Percentiles rank a stretch among this genome's conserved stretches.
Conservation (phyloP, 2,888 invertebrate species). For the Platycheirus albimanus region DNA sequence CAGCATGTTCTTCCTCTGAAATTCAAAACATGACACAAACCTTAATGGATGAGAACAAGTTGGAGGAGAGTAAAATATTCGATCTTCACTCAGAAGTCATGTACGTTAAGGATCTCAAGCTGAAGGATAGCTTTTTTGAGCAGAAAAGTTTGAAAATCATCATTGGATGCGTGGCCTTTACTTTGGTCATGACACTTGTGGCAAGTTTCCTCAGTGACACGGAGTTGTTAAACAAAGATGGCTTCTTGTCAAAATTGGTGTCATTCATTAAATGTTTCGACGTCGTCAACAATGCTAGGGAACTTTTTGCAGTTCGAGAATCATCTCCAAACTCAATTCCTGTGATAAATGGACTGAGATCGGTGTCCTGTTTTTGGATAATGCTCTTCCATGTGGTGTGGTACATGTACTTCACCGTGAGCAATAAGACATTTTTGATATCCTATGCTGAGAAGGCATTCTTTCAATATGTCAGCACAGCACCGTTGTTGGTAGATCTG, state of each 20-base stretch:
- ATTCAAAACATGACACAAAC: slow-evolving; percentile 79
- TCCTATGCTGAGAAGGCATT: slow-evolving; percentile 80
- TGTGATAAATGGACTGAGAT: slow-evolving; percentile 81
- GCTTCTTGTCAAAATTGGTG: slow-evolving; percentile 55
- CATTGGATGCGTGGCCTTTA: slow-evolving; percentile 76
- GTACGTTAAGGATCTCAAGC: slow-evolving; percentile 81
- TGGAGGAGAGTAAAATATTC: slow-evolving; percentile 80
- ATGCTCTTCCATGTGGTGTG: slow-evolving; percentile 82
- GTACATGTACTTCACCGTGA: slow-evolving; percentile 82
- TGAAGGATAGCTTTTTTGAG: slow-evolving; percentile 79
- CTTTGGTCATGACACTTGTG: slow-evolving; percentile 77
- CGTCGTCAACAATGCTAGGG: slow-evolving; percentile 78
- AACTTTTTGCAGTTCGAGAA: slow-evolving; percentile 78
- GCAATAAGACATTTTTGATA: slow-evolving; percentile 81
- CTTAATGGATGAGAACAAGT: slow-evolving; percentile 78
- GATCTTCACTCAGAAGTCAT: slow-evolving; percentile 81
- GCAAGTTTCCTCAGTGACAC: slow-evolving; percentile 47
- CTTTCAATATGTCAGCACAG: slow-evolving; percentile 82
- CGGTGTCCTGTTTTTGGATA: slow-evolving; percentile 82
- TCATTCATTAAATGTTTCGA: slow-evolving; percentile 81
- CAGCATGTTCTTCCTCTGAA: slow-evolving; percentile 82
- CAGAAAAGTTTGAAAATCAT: slow-evolving; percentile 80
- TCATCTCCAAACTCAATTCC: slow-evolving; percentile 79
- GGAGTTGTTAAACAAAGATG: neutral
- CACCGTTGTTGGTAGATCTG: slow-evolving; percentile 81